Base-by-base conservation (phyloP, 2,888 invertebrate genomes). In the Pollenia griseotomentosa region DNA sequence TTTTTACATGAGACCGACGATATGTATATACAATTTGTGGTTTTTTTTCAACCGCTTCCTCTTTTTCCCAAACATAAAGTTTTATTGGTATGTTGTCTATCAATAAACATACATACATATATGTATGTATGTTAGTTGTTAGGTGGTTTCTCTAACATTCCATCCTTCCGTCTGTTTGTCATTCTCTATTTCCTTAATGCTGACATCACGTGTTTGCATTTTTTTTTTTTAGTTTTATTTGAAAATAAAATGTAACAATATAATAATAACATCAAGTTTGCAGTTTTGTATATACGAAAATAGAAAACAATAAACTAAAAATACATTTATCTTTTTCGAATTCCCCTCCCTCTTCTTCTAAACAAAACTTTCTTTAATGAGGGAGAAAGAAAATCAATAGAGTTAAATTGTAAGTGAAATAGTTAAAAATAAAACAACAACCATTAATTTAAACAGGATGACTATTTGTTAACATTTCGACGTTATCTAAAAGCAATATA, bases 151-250 rank as follows among this genome's bases (percentile, higher is more conserved):
- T 19, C 40, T 19, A 33, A 33, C 33, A 6, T 33, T 33, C 6
- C 1, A 33, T 33, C 5, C n/a, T 40, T 16, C 14, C 19, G 48
- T 42, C 51, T 40, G 63, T 51, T 5, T 46, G 10, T 51, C 42
- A 61, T 51, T 16, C 9, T 51, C 42, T 61, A 16, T 75, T 63
- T 79, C 42, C 59, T 78, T 70, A 61, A 59, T 51, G 59, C 59
- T 51, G 40, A 78, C 75, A 61, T 79, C 79, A 79, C 61, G 51
- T 79, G 79, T 75, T 74, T 51, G 42, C 33, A 63, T 51, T 75
- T 75, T 19, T 12, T 63, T 51, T 40, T 8, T 48, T 19, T 51
- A 16, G 40, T 46, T 65, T 23, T n/a, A 48, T 48, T 48, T 40
- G 3, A 40, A 55, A 57, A 44, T 57, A 71, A 42, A 46, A 57